Base-by-base conservation (phyloP, 2,797 vertebrate species). In the Aldrovandia affinis region DNA sequence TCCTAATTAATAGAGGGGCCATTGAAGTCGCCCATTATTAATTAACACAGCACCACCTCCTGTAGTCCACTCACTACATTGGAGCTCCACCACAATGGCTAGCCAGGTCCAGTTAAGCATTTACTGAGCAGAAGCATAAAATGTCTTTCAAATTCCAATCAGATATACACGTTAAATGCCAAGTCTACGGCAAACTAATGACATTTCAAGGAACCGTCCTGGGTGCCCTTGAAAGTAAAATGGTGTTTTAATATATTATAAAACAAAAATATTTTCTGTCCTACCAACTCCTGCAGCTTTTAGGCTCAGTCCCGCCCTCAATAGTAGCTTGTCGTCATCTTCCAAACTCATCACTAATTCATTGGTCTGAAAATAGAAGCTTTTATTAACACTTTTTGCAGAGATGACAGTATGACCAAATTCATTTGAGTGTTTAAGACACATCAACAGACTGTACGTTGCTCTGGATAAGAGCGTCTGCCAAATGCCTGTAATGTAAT, bases 321-420 rank as follows among this genome's bases (percentile, higher is more conserved):
- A 94, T 86, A 98, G 92, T 33, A 98, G 94, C 83, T 90, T 93
- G 14, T 97, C 95, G 2, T 98, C 97, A 0, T 98, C 96, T 47
- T 98, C 97, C 88, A 98, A 93, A 92, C 96, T 96, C 95, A 99
- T 94, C 85, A 99, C 96, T 59, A 99, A 93, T 85, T 99, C 97
- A 85, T 97, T 97, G 0, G 97, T 97, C 98, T 99, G 92, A 83
- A 92, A 85, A 55, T 52, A 15, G 14, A 68, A 33, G 14, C 14
- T 59, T n/a, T 59, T 15, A 20, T 77, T 3, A 30, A 77, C 68
- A 55, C 7, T 18, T 20, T 39, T n/a, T n/a, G n/a, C n/a, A n/a
- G n/a, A n/a, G n/a, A n/a, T n/a, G n/a, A n/a, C n/a, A n/a, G n/a
- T n/a, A n/a, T n/a, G n/a, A n/a, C n/a, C n/a, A n/a, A n/a, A n/a